Evolutionary conservation across 2,797 vertebrate species (phyloP), one percentile per base, ranked within the genome.

Genomic region (Catharus ustulatus): DNA sequence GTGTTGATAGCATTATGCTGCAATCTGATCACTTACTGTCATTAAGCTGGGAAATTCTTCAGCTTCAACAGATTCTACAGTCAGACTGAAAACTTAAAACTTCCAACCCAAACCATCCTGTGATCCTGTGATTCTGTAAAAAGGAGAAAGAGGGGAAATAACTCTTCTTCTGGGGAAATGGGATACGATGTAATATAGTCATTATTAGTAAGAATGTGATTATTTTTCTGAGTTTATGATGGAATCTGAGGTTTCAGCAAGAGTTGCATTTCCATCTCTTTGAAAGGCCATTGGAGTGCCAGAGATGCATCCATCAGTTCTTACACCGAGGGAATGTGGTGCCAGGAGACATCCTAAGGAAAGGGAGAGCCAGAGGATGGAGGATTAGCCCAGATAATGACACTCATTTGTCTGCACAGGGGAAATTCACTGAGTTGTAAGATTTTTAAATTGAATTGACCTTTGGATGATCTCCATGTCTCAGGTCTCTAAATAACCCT

Each of bases 381-480:
- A 62, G 76, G 71, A 48, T 78, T 55, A 80, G 29, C 64, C 17
- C 13, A 75, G 57, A 51, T 72, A 79, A 87, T 91, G 82, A 7
- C n/a, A 40, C 15, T 80, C 22, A 55, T 94, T 83, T 80, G 7
- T 91, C 78, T 93, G 61, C 69, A 38, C 9, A 5, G 64, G 61
- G 49, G 34, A 43, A 49, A 54, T 57, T 46, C 0, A 1, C 63
- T 58, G 75, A 89, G 49, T 22, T 90, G 74, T 22, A 29, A 29
- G 34, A 45, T 87, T 94, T 92, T 89, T 46, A 71, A 89, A 93
- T 89, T 49, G 87, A 58, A 75, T 77, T 92, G 61, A 87, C 87
- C 76, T 89, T 80, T n/a, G 68, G 58, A 18, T 81, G 58, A 86
- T 87, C 30, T 80, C 62, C 9, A 10, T 7, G 43, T 55, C 51